phyloP scores from a whole-genome alignment of 2,113 vertebrate genomes.

The Mesoclemmys tuberculata region DNA sequence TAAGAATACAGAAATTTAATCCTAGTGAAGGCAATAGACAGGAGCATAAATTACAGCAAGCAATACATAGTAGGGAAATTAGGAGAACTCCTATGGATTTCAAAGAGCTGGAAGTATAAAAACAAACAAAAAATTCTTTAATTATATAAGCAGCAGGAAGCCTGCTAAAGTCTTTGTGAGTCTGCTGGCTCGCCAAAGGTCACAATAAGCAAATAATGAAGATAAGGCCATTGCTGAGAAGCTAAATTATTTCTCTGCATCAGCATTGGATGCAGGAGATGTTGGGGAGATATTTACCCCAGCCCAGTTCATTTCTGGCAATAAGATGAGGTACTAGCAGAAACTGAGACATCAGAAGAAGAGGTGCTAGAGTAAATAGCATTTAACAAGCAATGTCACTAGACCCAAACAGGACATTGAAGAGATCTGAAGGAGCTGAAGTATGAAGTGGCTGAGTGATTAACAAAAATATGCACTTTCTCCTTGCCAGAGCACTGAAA shows the following conservation, averaged over 20 bases:
- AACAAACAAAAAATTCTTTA: constrained; percentile 7
- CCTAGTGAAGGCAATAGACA: not conserved
- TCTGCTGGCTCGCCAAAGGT: constrained; percentile 10
- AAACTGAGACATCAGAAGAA: not conserved
- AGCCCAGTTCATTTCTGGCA: not conserved
- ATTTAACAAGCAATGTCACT: not conserved
- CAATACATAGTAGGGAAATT: not conserved
- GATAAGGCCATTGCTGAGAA: not conserved
- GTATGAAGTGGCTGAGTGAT: not conserved
- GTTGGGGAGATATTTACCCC: not conserved
- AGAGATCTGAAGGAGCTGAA: not conserved
- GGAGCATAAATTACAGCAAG: not conserved
- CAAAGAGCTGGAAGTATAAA: not conserved
- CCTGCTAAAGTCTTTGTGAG: constrained; percentile 26
- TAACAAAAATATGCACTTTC: not conserved
- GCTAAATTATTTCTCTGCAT: constrained; percentile 47
- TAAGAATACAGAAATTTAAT: not conserved
- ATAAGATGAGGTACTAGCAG: constrained; percentile 26
- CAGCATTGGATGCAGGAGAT: constrained; percentile 18
- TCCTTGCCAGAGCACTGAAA: not conserved
- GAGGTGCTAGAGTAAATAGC: not conserved
- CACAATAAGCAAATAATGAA: not conserved
- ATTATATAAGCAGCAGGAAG: not conserved
- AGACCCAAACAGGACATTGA: not conserved
- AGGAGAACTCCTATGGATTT: not conserved